Conservation (phyloP, 2,113 vertebrate species). For the Lates calcarifer region DNA sequence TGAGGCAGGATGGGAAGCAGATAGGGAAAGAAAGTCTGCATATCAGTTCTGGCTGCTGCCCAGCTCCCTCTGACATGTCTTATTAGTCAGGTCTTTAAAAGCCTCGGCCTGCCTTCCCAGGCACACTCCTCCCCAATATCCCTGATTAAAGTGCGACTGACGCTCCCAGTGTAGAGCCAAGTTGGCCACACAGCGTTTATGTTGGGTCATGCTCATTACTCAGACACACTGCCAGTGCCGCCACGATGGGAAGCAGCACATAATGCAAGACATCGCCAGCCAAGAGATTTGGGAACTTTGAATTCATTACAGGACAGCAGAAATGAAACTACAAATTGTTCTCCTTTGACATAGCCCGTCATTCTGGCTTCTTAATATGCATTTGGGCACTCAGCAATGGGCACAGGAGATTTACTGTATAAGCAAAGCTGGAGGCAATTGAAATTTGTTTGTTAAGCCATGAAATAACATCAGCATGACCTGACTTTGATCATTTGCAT, state of each 20-base stretch:
- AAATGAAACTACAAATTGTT: conserved; percentile 68
- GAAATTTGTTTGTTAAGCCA: conserved; percentile 60
- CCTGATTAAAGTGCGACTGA: conserved; percentile 82
- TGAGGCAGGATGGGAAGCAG: conserved; percentile 49
- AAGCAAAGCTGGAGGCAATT: conserved; percentile 34
- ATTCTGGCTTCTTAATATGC: conserved; percentile 59
- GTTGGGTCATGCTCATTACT: conserved; percentile 80
- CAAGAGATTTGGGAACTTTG: conserved; percentile 63
- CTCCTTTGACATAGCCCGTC: conserved; percentile 63
- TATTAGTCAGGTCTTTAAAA: conserved; percentile 82
- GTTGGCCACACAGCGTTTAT: conserved; percentile 77
- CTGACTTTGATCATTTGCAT: conserved; percentile 65
- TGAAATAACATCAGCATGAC: conserved; percentile 48
- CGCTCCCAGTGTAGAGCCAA: conserved; percentile 70
- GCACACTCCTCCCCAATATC: conserved; percentile 77
- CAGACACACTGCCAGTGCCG: conserved; percentile 62
- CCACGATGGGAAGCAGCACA: conserved; percentile 48
- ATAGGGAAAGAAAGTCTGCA: conserved; percentile 57
- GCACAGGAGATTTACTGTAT: conserved; percentile 58
- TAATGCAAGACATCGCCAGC: conserved; percentile 53
- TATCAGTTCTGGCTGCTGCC: conserved; percentile 66
- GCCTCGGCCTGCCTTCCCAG: conserved; percentile 66
- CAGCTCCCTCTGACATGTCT: conserved; percentile 77
- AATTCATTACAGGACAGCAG: conserved; percentile 59
- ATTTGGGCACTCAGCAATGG: conserved; percentile 24